Evolutionary conservation across 2,113 vertebrate genomes (phyloP).

Genomic region (Poecile atricapillus): DNA sequence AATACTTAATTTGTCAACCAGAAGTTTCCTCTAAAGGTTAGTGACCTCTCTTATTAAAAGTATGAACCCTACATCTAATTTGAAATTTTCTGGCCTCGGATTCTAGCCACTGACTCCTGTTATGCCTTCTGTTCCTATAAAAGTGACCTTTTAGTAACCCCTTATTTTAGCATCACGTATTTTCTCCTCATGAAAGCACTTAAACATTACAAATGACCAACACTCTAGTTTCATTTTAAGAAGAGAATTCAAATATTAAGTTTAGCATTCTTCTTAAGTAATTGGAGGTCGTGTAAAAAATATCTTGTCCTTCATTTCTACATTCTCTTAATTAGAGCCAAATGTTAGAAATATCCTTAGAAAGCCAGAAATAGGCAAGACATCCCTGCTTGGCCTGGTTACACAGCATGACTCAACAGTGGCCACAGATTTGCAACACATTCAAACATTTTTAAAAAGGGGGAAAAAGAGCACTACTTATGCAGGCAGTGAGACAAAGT

Average conservation of each 20-base stretch:
- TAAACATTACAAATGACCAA: not conserved
- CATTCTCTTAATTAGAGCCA: conserved; percentile 30
- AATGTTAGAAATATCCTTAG: conserved; percentile 51
- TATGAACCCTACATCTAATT: not conserved
- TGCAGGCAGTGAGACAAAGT: not conserved
- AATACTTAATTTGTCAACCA: not conserved
- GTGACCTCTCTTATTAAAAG: conserved; percentile 7
- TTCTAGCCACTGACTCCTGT: not conserved
- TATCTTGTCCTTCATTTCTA: conserved; percentile 6
- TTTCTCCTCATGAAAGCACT: not conserved
- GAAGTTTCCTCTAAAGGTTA: not conserved
- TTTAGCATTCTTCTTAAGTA: not conserved
- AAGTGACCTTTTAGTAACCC: not conserved
- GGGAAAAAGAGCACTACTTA: not conserved
- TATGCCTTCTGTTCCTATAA: not conserved
- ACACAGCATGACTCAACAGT: conserved; percentile 41
- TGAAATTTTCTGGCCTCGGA: not conserved
- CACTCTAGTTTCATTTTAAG: not conserved
- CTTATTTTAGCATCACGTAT: not conserved
- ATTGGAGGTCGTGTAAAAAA: not conserved
- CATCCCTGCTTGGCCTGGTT: conserved; percentile 31
- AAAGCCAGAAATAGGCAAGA: conserved; percentile 48
- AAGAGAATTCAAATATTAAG: not conserved
- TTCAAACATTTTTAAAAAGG: not conserved
- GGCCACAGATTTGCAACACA: conserved; percentile 19